phyloP scores from a whole-genome alignment of 2,888 invertebrate species.

The Ellobium chinense region DNA sequence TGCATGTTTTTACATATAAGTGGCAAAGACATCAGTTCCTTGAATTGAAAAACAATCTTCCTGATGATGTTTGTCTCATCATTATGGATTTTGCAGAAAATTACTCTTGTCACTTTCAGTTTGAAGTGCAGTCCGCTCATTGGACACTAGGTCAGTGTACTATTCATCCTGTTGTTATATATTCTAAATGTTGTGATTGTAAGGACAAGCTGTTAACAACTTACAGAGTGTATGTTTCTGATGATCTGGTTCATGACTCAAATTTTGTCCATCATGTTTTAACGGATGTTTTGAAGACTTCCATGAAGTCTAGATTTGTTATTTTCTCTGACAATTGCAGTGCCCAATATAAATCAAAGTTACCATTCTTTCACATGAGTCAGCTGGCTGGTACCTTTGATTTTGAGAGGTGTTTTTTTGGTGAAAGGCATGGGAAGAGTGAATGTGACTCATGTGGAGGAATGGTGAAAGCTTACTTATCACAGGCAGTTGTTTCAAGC shows the following conservation, averaged over 20 bases:
- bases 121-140: not conserved
- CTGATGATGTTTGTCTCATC: not conserved
- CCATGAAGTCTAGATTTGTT: not conserved
- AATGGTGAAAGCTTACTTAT: slow-evolving; percentile 6
- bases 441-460: slow-evolving; percentile 28
- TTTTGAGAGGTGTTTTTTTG: slow-evolving; percentile 19
- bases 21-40: not conserved
- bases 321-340: slow-evolving; percentile 22
- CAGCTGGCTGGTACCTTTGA: not conserved
- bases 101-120: not conserved
- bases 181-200: not conserved
- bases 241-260: slow-evolving; percentile 2
- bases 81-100: not conserved
- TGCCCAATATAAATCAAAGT: slow-evolving; percentile 14
- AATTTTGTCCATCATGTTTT: not conserved
- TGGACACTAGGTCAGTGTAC: not conserved
- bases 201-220: not conserved
- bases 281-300: not conserved
- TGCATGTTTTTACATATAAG: not conserved
- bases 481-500: slow-evolving; percentile 12
- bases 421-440: slow-evolving; percentile 28
- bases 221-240: not conserved
- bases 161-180: not conserved
- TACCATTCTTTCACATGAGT: slow-evolving; percentile 11
- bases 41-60: not conserved